Percentiles rank a stretch among this genome's conserved stretches.
Conservation (phyloP, 1,140 invertebrate genomes). For the Neocloeon triangulifer region DNA sequence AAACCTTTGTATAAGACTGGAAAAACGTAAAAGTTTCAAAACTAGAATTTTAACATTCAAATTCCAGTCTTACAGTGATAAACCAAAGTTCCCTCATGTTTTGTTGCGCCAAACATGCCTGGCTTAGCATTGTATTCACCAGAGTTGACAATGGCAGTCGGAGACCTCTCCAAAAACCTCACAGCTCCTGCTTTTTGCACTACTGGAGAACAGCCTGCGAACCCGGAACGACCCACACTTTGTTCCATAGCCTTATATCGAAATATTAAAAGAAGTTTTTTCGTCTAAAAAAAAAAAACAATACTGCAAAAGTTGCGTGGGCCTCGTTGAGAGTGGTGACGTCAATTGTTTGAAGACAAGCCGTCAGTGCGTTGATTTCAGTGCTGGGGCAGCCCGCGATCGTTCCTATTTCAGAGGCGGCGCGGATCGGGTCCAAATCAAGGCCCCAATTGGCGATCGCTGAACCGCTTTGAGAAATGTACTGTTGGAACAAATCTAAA, state of each 20-base stretch:
- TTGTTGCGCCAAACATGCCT: slow-evolving; percentile 1
- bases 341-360: not conserved
- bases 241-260: not conserved
- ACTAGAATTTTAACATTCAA: too few relatives aligned
- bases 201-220: not conserved
- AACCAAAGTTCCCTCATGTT: slow-evolving; percentile 2
- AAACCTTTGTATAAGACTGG: not conserved
- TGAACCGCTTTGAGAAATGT: not conserved
- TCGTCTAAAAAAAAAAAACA: too few relatives aligned
- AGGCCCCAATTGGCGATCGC: not conserved
- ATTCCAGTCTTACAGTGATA: too few relatives aligned
- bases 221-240: not conserved
- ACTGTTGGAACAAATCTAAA: slow-evolving; percentile 1
- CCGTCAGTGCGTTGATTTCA: not conserved
- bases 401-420: slow-evolving; percentile 13
- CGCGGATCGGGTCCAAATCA: slow-evolving; percentile 9
- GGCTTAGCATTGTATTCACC: slow-evolving; percentile 1
- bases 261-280: too few relatives aligned
- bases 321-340: not conserved
- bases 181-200: not conserved
- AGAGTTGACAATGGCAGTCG: not conserved
- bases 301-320: too few relatives aligned
- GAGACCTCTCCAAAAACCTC: not conserved
- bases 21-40: too few relatives aligned
- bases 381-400: slow-evolving; percentile 13